phyloP scores from a whole-genome alignment of 2,888 invertebrate genomes.

The Megalurothrips usitatus region DNA sequence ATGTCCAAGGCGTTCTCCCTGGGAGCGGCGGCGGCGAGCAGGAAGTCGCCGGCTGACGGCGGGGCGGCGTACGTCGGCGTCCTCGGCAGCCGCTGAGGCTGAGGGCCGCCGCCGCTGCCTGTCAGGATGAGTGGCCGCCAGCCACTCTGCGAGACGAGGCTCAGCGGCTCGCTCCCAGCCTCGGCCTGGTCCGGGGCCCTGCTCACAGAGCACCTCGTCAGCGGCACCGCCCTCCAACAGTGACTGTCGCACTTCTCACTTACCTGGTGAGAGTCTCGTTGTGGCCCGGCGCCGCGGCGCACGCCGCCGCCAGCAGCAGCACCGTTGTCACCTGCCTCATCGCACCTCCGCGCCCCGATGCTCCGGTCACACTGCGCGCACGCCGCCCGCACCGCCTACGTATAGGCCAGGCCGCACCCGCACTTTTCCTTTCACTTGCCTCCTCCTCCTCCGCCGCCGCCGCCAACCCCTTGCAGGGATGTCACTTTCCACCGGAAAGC shows the following conservation, averaged over 20 bases:
- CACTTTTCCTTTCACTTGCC: conserved; percentile 1
- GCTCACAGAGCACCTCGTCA: background rate
- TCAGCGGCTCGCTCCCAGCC: background rate
- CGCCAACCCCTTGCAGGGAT: background rate
- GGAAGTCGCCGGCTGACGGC: background rate
- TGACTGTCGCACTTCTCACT: background rate
- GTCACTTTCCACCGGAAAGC: too few species aligned
- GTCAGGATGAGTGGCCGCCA: background rate
- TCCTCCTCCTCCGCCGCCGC: background rate
- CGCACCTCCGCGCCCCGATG: background rate
- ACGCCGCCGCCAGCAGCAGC: background rate
- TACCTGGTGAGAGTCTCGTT: background rate
- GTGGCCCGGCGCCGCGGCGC: background rate
- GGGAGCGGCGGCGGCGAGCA: background rate
- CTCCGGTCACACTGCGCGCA: background rate
- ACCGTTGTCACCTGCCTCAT: background rate
- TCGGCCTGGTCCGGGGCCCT: background rate
- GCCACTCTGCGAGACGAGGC: background rate
- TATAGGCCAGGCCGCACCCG: background rate
- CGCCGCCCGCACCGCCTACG: background rate
- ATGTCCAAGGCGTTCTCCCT: background rate
- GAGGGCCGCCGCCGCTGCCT: background rate
- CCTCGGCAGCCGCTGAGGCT: background rate
- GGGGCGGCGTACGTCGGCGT: conserved; percentile 14
- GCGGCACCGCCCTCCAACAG: background rate